phyloP scores from a whole-genome alignment of 2,797 vertebrate genomes.

The Anolis apletophallus region DNA sequence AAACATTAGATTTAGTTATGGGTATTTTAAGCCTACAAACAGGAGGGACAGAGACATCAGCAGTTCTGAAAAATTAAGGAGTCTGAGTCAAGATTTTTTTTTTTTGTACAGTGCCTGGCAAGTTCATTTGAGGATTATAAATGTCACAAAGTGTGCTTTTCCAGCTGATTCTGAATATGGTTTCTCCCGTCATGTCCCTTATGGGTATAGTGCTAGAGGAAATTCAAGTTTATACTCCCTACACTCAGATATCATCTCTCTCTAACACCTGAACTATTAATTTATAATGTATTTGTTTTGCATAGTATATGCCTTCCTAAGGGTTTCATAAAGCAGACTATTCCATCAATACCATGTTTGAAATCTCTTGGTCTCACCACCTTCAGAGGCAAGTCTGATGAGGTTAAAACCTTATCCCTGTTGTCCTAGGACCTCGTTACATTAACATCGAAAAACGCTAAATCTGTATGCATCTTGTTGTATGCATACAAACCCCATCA shows the following conservation, averaged over 20 bases:
- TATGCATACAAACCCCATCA: no score
- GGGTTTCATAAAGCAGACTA: no score
- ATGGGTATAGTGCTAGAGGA: background rate
- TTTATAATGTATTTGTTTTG: slow-evolving; percentile 1
- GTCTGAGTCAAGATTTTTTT: background rate
- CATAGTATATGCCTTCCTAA: background rate
- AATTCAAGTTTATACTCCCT: background rate
- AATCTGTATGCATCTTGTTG: no score
- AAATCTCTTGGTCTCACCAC: no score
- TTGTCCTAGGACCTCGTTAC: no score
- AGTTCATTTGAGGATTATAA: background rate
- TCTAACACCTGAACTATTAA: background rate
- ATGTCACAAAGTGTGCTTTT: background rate
- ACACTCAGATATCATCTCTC: background rate
- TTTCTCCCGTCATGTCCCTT: background rate
- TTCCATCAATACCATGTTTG: no score
- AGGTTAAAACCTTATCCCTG: no score
- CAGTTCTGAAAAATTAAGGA: background rate
- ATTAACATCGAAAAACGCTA: no score
- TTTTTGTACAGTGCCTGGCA: background rate
- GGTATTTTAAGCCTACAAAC: background rate
- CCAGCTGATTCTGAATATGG: background rate
- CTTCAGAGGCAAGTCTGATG: no score
- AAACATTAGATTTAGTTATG: slow-evolving; percentile 26
- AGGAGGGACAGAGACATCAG: background rate